Evolutionary conservation across 1,140 invertebrate species (phyloP).

Genomic region (Apis dorsata): DNA sequence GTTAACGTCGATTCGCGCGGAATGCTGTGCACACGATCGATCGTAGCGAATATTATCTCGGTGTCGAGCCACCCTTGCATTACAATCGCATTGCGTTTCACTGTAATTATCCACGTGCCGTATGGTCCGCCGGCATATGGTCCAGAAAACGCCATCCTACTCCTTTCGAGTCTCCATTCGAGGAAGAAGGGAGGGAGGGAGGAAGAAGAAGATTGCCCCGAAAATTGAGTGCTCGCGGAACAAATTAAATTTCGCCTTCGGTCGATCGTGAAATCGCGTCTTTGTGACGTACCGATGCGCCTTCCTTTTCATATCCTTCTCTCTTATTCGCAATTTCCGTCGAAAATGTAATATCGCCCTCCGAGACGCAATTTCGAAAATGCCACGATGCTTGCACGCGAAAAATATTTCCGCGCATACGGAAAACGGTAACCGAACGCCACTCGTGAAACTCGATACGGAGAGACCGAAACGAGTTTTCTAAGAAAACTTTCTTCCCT

Average conservation of each 20-base stretch:
- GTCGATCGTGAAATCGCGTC: constrained; percentile 40
- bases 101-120: constrained; percentile 52
- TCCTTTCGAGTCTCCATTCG: constrained; percentile 59
- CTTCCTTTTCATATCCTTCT: neutral
- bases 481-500: neutral
- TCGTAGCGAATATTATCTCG: constrained; percentile 46
- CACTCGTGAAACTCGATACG: neutral
- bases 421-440: neutral
- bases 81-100: constrained; percentile 43
- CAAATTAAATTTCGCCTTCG: constrained; percentile 44
- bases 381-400: too few relatives aligned
- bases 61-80: constrained; percentile 20
- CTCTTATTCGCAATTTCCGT: constrained; percentile 10
- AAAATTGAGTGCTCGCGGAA: constrained; percentile 43
- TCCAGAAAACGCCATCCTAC: constrained; percentile 61
- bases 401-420: neutral
- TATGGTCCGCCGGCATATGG: constrained; percentile 69
- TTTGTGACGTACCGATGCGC: constrained; percentile 17
- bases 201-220: constrained; percentile 13
- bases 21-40: constrained; percentile 24
- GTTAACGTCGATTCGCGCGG: constrained; percentile 1
- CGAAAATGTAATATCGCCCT: neutral
- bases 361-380: neutral
- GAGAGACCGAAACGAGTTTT: neutral
- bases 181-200: constrained; percentile 11